Conservation (phyloP, 2,888 invertebrate genomes). For the Ichneumoninae sp. region DNA sequence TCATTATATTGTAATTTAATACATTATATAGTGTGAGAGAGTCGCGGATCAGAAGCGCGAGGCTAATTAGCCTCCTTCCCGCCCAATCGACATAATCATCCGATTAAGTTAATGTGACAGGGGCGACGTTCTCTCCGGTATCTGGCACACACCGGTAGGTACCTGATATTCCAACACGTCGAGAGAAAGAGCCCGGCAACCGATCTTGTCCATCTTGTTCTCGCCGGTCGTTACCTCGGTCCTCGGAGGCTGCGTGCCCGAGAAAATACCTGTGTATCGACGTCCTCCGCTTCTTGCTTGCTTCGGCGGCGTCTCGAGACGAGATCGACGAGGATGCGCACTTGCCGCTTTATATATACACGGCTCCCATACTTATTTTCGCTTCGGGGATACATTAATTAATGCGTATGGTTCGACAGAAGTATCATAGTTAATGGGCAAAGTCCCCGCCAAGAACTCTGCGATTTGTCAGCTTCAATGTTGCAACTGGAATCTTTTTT, state of each 20-base stretch:
- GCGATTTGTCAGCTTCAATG: slow-evolving; percentile 9
- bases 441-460: neutral
- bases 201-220: slow-evolving; percentile 81
- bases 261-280: slow-evolving; percentile 39
- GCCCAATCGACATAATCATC: slow-evolving; percentile 69
- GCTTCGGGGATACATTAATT: slow-evolving; percentile 9
- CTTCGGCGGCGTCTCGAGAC: neutral
- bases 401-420: slow-evolving; percentile 1
- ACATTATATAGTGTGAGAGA: slow-evolving; percentile 2
- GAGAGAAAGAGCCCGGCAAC: slow-evolving; percentile 80
- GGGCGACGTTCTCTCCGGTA: slow-evolving; percentile 63
- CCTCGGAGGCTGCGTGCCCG: slow-evolving; percentile 11
- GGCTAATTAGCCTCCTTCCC: slow-evolving; percentile 57
- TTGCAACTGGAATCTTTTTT: neutral
- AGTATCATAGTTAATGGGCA: neutral
- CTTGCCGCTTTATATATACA: slow-evolving; percentile 36
- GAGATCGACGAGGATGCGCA: slow-evolving; percentile 45
- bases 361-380: slow-evolving; percentile 46
- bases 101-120: slow-evolving; percentile 81
- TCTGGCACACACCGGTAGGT: slow-evolving; percentile 39
- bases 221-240: slow-evolving; percentile 49
- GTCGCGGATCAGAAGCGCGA: slow-evolving; percentile 37
- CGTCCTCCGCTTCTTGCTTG: slow-evolving; percentile 32
- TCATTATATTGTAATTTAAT: slow-evolving; percentile 6
- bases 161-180: slow-evolving; percentile 68